These are phyloP conservation scores for Enteromius radiatus DNA, from an alignment of 2,797 vertebrate genomes.

Conservation along the genomic window DNA sequence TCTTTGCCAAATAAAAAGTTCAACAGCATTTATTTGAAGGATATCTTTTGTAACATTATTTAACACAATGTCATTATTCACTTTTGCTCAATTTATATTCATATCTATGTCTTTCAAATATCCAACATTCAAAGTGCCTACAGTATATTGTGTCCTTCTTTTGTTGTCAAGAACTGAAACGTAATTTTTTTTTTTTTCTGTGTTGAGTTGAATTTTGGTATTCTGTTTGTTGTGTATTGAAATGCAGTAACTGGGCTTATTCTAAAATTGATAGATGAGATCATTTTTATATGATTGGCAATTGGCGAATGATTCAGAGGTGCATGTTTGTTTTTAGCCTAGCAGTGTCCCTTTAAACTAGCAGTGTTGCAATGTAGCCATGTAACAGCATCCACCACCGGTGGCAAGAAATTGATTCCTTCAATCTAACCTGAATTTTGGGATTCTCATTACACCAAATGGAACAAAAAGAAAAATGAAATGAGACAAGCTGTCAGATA, in stretches of 20 bases:
- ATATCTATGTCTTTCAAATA: not conserved
- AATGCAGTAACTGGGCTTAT: not conserved
- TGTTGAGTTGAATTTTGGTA: not conserved
- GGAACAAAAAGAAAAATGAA: slow-evolving; percentile 67
- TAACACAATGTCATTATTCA: too few relatives aligned
- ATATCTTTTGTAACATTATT: too few relatives aligned
- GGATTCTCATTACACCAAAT: slow-evolving; percentile 63
- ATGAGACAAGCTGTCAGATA: slow-evolving; percentile 66
- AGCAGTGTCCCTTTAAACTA: slow-evolving; percentile 8
- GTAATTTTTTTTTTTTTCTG: too few relatives aligned
- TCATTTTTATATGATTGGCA: not conserved
- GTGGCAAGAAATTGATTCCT: slow-evolving; percentile 67
- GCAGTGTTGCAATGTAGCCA: not conserved
- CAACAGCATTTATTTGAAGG: too few relatives aligned
- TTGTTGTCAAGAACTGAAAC: not conserved
- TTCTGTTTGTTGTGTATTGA: not conserved
- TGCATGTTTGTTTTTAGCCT: slow-evolving; percentile 50
- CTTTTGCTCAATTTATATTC: too few relatives aligned
- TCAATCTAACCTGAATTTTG: slow-evolving; percentile 64
- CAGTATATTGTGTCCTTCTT: not conserved
- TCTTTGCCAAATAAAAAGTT: too few relatives aligned
- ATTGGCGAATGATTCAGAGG: slow-evolving; percentile 52
- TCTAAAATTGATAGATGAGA: not conserved
- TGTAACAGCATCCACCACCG: slow-evolving; percentile 68
- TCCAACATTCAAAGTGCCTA: not conserved